A percentile compares a stretch with the other conserved stretches of the same genome.
Conservation (phyloP, 2,797 vertebrate genomes). For the Argyrosomus regius region DNA sequence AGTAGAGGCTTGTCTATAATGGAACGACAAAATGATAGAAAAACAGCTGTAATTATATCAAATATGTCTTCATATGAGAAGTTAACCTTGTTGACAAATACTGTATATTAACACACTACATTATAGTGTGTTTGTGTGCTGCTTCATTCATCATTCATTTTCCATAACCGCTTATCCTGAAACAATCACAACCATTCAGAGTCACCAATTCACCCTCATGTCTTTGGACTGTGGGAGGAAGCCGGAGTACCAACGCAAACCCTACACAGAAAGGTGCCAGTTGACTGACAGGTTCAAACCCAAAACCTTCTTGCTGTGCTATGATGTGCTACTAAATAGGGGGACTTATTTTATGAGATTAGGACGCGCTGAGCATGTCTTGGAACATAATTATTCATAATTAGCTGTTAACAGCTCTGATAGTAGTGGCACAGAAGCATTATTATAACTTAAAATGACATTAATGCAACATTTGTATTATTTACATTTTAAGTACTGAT, state of each 20-base stretch:
- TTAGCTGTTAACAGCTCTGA: slow-evolving; percentile 43
- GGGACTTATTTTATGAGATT: background rate
- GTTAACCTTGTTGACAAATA: background rate
- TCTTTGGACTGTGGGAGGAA: no score
- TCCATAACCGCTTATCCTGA: no score
- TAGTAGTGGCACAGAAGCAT: slow-evolving; percentile 45
- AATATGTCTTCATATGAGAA: background rate
- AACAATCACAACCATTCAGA: no score
- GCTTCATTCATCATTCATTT: background rate
- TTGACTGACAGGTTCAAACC: no score
- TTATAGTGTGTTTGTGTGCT: background rate
- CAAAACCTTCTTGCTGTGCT: no score
- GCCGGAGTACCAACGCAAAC: no score
- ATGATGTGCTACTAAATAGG: background rate
- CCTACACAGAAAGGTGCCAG: no score
- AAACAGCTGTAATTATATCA: background rate
- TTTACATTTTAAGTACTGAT: slow-evolving; percentile 38
- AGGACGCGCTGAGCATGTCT: background rate
- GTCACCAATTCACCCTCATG: no score
- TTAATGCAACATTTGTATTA: slow-evolving; percentile 60
- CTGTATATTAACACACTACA: background rate
- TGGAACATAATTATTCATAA: background rate
- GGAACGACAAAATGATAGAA: background rate
- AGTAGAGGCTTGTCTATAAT: background rate
- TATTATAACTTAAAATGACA: slow-evolving; percentile 33